Percentiles rank a stretch among this genome's conserved stretches.
phyloP scores from a whole-genome alignment of 2,797 vertebrate genomes.

The Typhlichthys eigenmanni region DNA sequence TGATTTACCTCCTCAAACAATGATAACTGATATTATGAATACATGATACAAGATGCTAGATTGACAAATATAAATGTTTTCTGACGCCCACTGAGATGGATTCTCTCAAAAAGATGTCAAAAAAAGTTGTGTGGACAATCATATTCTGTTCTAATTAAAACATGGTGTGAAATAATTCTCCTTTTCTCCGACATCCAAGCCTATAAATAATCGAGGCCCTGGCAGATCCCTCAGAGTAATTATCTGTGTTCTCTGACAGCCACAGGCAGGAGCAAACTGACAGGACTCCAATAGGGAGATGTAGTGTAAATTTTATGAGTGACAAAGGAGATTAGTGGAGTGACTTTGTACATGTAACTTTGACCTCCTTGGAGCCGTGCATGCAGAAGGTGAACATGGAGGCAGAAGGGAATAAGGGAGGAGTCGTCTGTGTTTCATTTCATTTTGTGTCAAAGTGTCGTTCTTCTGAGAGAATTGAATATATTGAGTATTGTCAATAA shows the following conservation, averaged over 20 bases:
- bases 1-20: too few relatives aligned
- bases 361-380: slow-evolving; percentile 72
- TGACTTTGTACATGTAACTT: slow-evolving; percentile 77
- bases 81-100: background rate
- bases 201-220: slow-evolving; percentile 82
- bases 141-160: slow-evolving; percentile 62
- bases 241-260: slow-evolving; percentile 82
- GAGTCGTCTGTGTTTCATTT: background rate
- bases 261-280: slow-evolving; percentile 81
- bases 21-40: too few relatives aligned
- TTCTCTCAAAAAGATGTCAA: slow-evolving; percentile 22
- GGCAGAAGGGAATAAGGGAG: slow-evolving; percentile 6
- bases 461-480: background rate
- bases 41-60: too few relatives aligned
- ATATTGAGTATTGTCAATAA: background rate
- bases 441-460: slow-evolving; percentile 1
- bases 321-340: slow-evolving; percentile 83
- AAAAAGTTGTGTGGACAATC: slow-evolving; percentile 37
- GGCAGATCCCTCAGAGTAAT: slow-evolving; percentile 78
- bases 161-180: slow-evolving; percentile 61
- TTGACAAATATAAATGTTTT: too few relatives aligned
- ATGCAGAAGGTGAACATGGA: slow-evolving; percentile 54
- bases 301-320: slow-evolving; percentile 87
- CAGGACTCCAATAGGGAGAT: slow-evolving; percentile 82
- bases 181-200: slow-evolving; percentile 67